Base-by-base conservation (phyloP, 2,113 vertebrate species). In the Microcebus griseorufus region DNA sequence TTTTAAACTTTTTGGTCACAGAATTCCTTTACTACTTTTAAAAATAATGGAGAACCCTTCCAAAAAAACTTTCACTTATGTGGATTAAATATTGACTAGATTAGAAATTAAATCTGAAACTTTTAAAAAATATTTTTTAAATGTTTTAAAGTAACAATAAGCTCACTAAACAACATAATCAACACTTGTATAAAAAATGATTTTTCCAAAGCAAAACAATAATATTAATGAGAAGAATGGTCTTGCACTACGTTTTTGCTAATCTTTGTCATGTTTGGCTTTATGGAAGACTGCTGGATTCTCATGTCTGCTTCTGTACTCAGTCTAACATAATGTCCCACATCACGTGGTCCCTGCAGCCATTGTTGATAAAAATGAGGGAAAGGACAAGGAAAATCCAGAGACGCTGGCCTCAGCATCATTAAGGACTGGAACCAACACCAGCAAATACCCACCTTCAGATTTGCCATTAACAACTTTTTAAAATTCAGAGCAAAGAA, bases 71-170 rank as follows among this genome's bases (percentile, higher is more conserved):
- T 67, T 62, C 69, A 14, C 37, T 81, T 39, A 22, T 89, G n/a
- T 70, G 32, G 23, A 95, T 92, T 93, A 95, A 60, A 83, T 39
- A 92, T 86, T 51, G 65, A 72, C 6, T 53, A 34, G 90, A 90
- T 95, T 94, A 48, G 2, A 82, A 83, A 12, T 51, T 83, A 85
- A 80, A 51, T 53, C 2, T 75, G 55, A 93, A 94, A 80, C 34
- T 32, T 51, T 79, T 29, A 16, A 86, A 86, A 16, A 14, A 72
- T 29, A 27, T 14, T 64, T 34, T 84, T 88, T 81, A 29, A 89
- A 79, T 65, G 39, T 60, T 65, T 96, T 39, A 60, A 60, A 88
- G 32, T 29, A 90, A 82, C 4, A 79, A 25, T 62, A 25, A 88
- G 45, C 27, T 58, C 6, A 83, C 65, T 51, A 82, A 60, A 64